Base-by-base conservation (phyloP, 1,140 invertebrate species). In the Leguminivora glycinivorella region DNA sequence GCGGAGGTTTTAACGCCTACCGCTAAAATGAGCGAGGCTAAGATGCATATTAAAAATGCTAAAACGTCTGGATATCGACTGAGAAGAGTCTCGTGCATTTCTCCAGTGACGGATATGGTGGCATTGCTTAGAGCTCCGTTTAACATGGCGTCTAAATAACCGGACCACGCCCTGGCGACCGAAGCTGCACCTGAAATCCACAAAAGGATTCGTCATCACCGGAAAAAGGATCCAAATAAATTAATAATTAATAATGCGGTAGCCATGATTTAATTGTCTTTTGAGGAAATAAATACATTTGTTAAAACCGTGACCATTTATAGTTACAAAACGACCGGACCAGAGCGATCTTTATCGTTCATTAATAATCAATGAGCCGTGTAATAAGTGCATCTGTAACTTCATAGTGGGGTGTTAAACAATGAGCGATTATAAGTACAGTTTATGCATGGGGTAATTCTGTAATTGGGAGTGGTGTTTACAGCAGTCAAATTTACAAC, bases 151-250 rank as follows among this genome's bases (percentile, higher is more conserved):
- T 99, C 97, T 5, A 99, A 94, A 81, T 98, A 98, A 12, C 97
- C 97, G 74, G 97, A 98, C 96, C 97, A 98, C 1, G 97, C 97
- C 75, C 97, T 94, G 0, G 97, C 97, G 24, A 98, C 97, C 0
- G 97, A 97, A 0, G 98, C 97, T 5, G 97, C 96, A 10, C 96
- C 96, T 95, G 85, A 72, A 90, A 88, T 56, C 47, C 47, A 22
- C 19, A 52, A 22, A 52, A 19, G 47, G 22, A 52, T 52, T 52
- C 6, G n/a, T 47, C n/a, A 47, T 47, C 4, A 31, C 9, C 0
- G 29, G 29, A 31, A 31, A 31, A 31, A 38, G 34, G 34, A 38
- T 38, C 34, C 1, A 12, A 38, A 12, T 14, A 34, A 12, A n/a
- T n/a, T n/a, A n/a, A n/a, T n/a, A 34, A 34, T 7, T 34, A 6